These are phyloP conservation scores for Cryptoblepharus egeriae DNA, from an alignment of 2,797 vertebrate genomes.

Conservation along the genomic window DNA sequence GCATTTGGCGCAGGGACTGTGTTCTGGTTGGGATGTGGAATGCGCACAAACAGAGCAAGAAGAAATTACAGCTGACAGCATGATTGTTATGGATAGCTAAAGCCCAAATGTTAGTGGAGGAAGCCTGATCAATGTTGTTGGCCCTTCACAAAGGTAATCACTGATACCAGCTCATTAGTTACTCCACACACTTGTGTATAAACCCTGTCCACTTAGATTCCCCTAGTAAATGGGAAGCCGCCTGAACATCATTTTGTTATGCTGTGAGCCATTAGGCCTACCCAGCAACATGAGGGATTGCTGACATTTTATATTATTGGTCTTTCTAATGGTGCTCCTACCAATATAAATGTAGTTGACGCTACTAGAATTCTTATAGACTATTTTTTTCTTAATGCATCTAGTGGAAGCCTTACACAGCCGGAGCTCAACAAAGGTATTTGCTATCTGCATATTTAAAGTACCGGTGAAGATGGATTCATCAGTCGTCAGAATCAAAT, in stretches of 20 bases:
- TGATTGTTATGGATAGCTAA: conserved; percentile 37
- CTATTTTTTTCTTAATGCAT: conserved; percentile 21
- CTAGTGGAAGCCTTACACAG: not conserved
- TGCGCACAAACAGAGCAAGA: conserved; percentile 43
- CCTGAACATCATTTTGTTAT: conserved; percentile 43
- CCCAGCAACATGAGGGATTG: conserved; percentile 51
- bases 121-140: conserved; percentile 36
- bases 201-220: conserved; percentile 23
- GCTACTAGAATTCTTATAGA: conserved; percentile 34
- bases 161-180: conserved; percentile 38
- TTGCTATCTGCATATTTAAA: conserved; percentile 8
- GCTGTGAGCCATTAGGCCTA: conserved; percentile 41
- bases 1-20: conserved; percentile 21
- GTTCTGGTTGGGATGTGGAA: conserved; percentile 22
- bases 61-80: conserved; percentile 20
- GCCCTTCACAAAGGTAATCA: conserved; percentile 45
- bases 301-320: conserved; percentile 42
- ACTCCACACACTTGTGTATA: conserved; percentile 25
- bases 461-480: not conserved
- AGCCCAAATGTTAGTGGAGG: conserved; percentile 38
- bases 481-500: not conserved
- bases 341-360: conserved; percentile 37
- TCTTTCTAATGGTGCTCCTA: conserved; percentile 41
- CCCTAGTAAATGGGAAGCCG: conserved; percentile 37
- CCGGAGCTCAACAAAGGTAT: not conserved